Evolutionary conservation across 2,113 vertebrate species (phyloP).

Genomic region (Reinhardtius hippoglossoides): DNA sequence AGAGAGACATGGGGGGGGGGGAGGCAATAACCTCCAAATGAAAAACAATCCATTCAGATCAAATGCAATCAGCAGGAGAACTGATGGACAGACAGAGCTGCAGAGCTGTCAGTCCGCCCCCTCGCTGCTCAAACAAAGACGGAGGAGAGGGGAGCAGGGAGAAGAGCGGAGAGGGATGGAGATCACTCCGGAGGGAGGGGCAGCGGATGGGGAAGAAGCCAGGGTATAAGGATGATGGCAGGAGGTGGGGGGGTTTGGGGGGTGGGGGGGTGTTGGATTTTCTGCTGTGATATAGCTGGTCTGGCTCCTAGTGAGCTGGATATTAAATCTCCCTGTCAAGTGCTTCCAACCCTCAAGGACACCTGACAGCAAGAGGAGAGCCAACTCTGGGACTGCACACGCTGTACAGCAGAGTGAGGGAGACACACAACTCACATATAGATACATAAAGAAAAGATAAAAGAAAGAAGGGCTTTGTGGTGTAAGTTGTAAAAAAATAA

Average conservation of each 20-base stretch:
- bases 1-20: background rate
- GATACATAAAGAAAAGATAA: conserved; percentile 3
- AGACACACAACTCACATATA: conserved; percentile 26
- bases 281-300: conserved; percentile 90
- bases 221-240: conserved; percentile 63
- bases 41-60: conserved; percentile 82
- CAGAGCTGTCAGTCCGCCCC: conserved; percentile 62
- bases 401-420: conserved; percentile 29
- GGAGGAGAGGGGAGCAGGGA: conserved; percentile 38
- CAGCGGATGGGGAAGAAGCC: conserved; percentile 62
- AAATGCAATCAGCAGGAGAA: conserved; percentile 77
- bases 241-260: conserved; percentile 14
- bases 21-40: conserved; percentile 79
- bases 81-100: conserved; percentile 71
- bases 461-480: conserved; percentile 11
- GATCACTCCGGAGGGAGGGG: conserved; percentile 84
- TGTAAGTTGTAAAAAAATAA: conserved; percentile 19
- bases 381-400: conserved; percentile 56
- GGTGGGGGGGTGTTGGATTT: conserved; percentile 47
- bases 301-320: conserved; percentile 88
- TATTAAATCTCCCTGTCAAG: conserved; percentile 94
- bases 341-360: conserved; percentile 89
- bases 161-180: conserved; percentile 71
- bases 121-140: conserved; percentile 69
- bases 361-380: conserved; percentile 76